Conservation (phyloP, 2,797 vertebrate genomes). For the Yasuhikotakia modesta region DNA sequence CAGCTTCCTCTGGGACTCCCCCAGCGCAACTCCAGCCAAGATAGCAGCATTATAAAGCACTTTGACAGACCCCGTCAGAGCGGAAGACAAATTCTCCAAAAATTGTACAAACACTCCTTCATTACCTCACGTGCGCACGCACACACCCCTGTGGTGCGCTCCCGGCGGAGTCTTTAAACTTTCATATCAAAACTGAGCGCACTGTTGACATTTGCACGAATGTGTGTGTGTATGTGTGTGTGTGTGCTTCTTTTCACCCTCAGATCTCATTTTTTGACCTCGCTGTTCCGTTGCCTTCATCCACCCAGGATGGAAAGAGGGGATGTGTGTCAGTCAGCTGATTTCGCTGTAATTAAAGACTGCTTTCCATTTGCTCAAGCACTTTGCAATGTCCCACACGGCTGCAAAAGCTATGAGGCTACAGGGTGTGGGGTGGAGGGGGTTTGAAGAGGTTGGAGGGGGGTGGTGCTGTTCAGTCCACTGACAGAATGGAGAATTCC, state of each 20-base stretch:
- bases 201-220: slow-evolving; percentile 56
- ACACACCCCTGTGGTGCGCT: slow-evolving; percentile 27
- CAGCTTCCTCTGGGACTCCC: slow-evolving; percentile 80
- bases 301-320: slow-evolving; percentile 59
- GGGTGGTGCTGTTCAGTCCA: slow-evolving; percentile 1
- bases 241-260: neutral
- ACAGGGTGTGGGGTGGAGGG: slow-evolving; percentile 42
- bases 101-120: slow-evolving; percentile 68
- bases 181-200: slow-evolving; percentile 61
- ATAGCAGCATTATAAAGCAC: slow-evolving; percentile 73
- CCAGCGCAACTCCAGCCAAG: slow-evolving; percentile 75
- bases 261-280: neutral
- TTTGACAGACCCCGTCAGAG: slow-evolving; percentile 66
- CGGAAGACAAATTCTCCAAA: slow-evolving; percentile 62
- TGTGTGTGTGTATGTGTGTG: neutral
- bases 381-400: slow-evolving; percentile 39
- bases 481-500: slow-evolving; percentile 57
- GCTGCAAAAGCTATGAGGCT: slow-evolving; percentile 49
- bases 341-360: slow-evolving; percentile 73
- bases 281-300: slow-evolving; percentile 4
- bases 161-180: slow-evolving; percentile 19
- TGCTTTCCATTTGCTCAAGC: slow-evolving; percentile 63
- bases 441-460: slow-evolving; percentile 8
- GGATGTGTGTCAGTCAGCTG: slow-evolving; percentile 72
- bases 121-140: slow-evolving; percentile 59